Conservation (phyloP, 1,140 invertebrate genomes). For the Diuraphis noxia region DNA sequence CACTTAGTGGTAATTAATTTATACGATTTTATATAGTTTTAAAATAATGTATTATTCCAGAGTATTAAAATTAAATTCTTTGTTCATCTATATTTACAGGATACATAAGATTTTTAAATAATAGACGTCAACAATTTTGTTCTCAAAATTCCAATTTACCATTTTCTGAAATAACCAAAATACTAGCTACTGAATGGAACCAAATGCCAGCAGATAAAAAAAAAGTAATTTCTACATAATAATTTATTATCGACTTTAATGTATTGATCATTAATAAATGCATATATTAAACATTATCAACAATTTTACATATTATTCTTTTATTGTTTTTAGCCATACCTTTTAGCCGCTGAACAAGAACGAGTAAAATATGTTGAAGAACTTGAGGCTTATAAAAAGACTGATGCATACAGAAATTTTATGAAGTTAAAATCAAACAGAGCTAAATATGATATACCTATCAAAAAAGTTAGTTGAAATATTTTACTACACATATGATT, state of each 20-base stretch:
- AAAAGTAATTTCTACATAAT: slow-evolving; percentile 63
- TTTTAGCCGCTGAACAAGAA: slow-evolving; percentile 88
- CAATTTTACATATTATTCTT: slow-evolving; percentile 10
- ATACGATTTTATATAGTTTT: slow-evolving; percentile 2
- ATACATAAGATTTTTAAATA: slow-evolving; percentile 86
- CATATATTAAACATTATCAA: slow-evolving; percentile 61
- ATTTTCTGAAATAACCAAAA: slow-evolving; percentile 87
- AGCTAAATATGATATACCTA: slow-evolving; percentile 59
- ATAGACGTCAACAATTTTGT: slow-evolving; percentile 78
- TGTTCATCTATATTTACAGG: slow-evolving; percentile 62
- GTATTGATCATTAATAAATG: background rate
- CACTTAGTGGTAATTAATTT: slow-evolving; percentile 67
- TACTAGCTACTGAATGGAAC: slow-evolving; percentile 88
- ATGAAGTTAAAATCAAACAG: slow-evolving; percentile 72
- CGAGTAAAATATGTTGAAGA: slow-evolving; percentile 85
- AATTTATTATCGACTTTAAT: background rate
- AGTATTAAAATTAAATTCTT: background rate
- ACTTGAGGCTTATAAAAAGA: slow-evolving; percentile 86
- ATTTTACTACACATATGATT: background rate
- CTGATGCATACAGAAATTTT: slow-evolving; percentile 80
- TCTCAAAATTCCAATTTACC: slow-evolving; percentile 78
- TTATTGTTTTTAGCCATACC: slow-evolving; percentile 69
- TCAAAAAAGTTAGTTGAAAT: background rate
- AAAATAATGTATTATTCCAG: too few relatives aligned
- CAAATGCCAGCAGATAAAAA: slow-evolving; percentile 78